Evolutionary conservation across 53 echinoderm and acorn worm genomes (phyloP).

Genomic region (Hippasteria phrygiana): DNA sequence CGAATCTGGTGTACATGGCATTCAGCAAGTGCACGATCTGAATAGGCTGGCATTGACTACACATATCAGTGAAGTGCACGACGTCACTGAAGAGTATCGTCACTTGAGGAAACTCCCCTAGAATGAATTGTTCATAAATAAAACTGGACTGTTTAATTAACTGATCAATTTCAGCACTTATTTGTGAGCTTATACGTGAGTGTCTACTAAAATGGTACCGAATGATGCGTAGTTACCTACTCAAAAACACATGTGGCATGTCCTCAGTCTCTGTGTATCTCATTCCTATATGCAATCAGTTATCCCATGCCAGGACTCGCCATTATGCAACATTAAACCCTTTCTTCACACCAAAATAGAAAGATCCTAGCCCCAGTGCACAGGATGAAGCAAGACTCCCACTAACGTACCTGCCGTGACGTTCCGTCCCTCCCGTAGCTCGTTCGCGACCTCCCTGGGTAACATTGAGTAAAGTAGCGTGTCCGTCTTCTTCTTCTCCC

Average conservation of each 20-base stretch:
- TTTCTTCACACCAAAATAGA: too few relatives aligned
- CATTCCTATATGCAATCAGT: too few relatives aligned
- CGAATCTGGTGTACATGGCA: slow-evolving; percentile 90
- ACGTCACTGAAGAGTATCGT: slow-evolving; percentile 93
- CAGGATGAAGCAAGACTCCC: not conserved
- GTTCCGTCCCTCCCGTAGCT: slow-evolving; percentile 85
- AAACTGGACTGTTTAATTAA: not conserved
- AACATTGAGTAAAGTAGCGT: slow-evolving; percentile 91
- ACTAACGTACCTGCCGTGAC: slow-evolving; percentile 78
- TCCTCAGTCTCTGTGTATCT: too few relatives aligned
- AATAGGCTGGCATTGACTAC: slow-evolving; percentile 81
- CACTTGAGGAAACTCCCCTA: slow-evolving; percentile 87
- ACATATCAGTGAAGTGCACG: slow-evolving; percentile 94
- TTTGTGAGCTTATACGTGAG: too few relatives aligned
- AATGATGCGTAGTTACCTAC: too few relatives aligned
- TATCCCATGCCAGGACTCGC: too few relatives aligned
- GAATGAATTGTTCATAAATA: not conserved
- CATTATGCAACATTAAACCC: too few relatives aligned
- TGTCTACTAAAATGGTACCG: too few relatives aligned
- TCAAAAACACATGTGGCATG: too few relatives aligned
- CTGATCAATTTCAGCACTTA: too few relatives aligned
- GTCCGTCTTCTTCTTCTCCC: slow-evolving; percentile 92
- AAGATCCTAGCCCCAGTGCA: too few relatives aligned
- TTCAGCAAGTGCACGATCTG: slow-evolving; percentile 91
- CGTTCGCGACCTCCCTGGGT: slow-evolving; percentile 89